Evolutionary conservation across 2,888 invertebrate species (phyloP).

Genomic region (Eristalis tenax): DNA sequence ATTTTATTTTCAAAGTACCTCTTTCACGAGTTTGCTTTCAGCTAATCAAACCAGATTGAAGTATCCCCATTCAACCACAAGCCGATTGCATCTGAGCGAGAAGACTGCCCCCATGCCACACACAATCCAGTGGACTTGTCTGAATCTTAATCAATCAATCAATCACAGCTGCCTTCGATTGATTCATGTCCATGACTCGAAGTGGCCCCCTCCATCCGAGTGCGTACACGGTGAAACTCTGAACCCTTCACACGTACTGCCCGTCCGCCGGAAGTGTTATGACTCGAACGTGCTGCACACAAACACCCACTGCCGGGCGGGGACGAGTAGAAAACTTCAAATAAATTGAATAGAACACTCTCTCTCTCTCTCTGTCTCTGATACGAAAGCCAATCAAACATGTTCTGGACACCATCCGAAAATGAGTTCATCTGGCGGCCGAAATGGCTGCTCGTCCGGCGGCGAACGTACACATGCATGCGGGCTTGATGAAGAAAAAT

Average conservation of each 20-base stretch:
- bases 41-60: background rate
- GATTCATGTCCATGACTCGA: background rate
- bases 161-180: background rate
- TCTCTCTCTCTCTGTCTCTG: constrained; percentile 18
- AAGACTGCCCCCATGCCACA: background rate
- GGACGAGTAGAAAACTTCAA: constrained; percentile 10
- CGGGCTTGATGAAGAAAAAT: background rate
- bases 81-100: background rate
- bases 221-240: background rate
- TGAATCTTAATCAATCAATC: background rate
- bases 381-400: constrained; percentile 44
- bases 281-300: constrained; percentile 47
- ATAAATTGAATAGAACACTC: constrained; percentile 54
- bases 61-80: background rate
- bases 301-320: too few relatives aligned
- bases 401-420: background rate
- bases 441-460: background rate
- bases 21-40: background rate
- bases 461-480: background rate
- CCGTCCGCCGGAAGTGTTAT: constrained; percentile 46
- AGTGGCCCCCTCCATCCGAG: background rate
- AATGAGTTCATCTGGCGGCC: constrained; percentile 18
- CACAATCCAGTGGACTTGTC: background rate
- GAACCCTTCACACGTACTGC: background rate
- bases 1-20: background rate